phyloP scores from a whole-genome alignment of 1,140 invertebrate genomes.

The Lordiphosa stackelbergi region DNA sequence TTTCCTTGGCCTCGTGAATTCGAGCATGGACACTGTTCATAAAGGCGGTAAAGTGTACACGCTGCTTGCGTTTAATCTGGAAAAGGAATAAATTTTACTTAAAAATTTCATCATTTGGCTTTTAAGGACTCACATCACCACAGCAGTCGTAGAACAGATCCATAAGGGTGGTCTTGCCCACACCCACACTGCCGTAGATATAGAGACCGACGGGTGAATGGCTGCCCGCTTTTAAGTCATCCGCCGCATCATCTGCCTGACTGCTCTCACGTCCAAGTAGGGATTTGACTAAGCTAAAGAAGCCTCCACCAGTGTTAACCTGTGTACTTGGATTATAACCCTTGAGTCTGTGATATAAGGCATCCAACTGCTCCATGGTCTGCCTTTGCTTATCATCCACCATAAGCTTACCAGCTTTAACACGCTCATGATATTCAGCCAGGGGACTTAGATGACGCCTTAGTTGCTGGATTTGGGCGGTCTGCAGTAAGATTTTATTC shows the following conservation, averaged over 20 bases:
- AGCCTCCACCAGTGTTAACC: slow-evolving; percentile 57
- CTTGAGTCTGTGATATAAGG: slow-evolving; percentile 83
- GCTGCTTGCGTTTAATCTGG: slow-evolving; percentile 83
- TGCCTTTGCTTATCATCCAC: slow-evolving; percentile 85
- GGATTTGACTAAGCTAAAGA: slow-evolving; percentile 73
- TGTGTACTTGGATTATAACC: slow-evolving; percentile 80
- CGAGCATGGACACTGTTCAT: slow-evolving; percentile 96
- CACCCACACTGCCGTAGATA: slow-evolving; percentile 91
- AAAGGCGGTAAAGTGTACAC: slow-evolving; percentile 98
- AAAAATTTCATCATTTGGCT: not conserved
- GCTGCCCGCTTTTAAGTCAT: slow-evolving; percentile 45
- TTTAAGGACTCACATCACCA: slow-evolving; percentile 77
- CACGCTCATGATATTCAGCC: slow-evolving; percentile 79
- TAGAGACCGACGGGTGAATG: slow-evolving; percentile 86
- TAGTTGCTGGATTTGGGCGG: too few relatives aligned
- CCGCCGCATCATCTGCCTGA: slow-evolving; percentile 23
- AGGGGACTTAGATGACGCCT: slow-evolving; percentile 76
- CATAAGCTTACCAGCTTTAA: slow-evolving; percentile 81
- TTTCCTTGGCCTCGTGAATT: slow-evolving; percentile 89
- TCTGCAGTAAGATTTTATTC: slow-evolving; percentile 15
- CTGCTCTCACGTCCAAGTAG: slow-evolving; percentile 48
- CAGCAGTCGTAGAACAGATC: slow-evolving; percentile 95
- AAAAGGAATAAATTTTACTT: not conserved
- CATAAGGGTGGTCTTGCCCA: slow-evolving; percentile 99
- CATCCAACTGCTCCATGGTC: slow-evolving; percentile 84